Percentiles rank a stretch among this genome's conserved stretches.
Evolutionary conservation across 2,113 vertebrate species (phyloP).

Genomic region (Leucopternis melanops): DNA sequence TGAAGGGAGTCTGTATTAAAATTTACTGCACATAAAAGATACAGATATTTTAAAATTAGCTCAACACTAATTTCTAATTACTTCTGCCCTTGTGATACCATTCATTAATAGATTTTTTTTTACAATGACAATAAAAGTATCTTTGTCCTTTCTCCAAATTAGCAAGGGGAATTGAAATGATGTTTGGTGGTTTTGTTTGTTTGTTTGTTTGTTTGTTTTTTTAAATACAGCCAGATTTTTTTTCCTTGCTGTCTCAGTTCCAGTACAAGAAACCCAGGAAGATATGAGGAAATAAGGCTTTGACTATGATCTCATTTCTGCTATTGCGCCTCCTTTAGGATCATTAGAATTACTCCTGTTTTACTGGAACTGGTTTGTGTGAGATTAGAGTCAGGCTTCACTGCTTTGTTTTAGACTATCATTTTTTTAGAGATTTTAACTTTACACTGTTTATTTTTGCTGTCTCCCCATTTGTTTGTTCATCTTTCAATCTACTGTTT

Average conservation of each 20-base stretch:
- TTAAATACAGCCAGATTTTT: background rate
- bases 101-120: background rate
- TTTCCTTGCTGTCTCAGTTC: background rate
- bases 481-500: background rate
- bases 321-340: background rate
- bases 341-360: background rate
- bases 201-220: background rate
- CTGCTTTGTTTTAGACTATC: background rate
- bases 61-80: background rate
- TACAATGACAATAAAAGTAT: background rate
- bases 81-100: background rate
- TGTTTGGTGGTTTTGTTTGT: background rate
- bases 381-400: background rate
- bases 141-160: background rate
- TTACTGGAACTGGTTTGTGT: background rate
- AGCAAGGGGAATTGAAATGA: background rate
- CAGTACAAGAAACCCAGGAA: background rate
- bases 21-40: background rate
- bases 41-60: background rate
- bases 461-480: background rate
- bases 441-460: background rate
- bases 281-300: background rate
- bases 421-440: background rate
- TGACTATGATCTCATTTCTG: background rate
- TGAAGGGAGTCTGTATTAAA: background rate